Conservation (phyloP, 2,113 vertebrate genomes). For the Alethe castanea region DNA sequence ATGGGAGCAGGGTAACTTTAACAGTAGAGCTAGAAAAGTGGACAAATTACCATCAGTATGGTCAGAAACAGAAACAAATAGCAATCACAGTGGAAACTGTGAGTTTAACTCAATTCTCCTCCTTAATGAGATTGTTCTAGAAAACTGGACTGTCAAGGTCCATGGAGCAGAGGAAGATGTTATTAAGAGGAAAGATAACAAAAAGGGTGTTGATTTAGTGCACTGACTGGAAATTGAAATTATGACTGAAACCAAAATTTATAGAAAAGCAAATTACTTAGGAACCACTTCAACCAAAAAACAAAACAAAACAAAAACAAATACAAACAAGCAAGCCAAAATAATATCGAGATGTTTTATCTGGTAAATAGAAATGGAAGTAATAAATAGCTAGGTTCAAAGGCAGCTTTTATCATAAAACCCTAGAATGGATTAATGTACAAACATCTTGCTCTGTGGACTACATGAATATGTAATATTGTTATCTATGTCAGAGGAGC, state of each 20-base stretch:
- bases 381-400: not conserved
- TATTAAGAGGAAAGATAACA: not conserved
- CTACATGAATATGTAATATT: not conserved
- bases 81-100: not conserved
- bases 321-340: not conserved
- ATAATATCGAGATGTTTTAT: not conserved
- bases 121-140: not conserved
- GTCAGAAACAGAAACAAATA: not conserved
- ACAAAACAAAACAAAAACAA: not conserved
- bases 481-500: not conserved
- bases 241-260: not conserved
- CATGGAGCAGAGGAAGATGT: not conserved
- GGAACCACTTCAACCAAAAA: not conserved
- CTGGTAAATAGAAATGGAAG: not conserved
- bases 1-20: not conserved
- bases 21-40: not conserved
- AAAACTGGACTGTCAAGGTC: not conserved
- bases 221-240: not conserved
- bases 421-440: not conserved
- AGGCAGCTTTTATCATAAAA: not conserved
- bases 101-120: not conserved
- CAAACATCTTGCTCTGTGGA: not conserved
- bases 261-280: not conserved
- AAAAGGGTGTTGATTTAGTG: not conserved
- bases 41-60: not conserved